A percentile compares a stretch with the other conserved stretches of the same genome.
phyloP scores from a whole-genome alignment of 2,113 vertebrate genomes.

The Ahaetulla prasina region DNA sequence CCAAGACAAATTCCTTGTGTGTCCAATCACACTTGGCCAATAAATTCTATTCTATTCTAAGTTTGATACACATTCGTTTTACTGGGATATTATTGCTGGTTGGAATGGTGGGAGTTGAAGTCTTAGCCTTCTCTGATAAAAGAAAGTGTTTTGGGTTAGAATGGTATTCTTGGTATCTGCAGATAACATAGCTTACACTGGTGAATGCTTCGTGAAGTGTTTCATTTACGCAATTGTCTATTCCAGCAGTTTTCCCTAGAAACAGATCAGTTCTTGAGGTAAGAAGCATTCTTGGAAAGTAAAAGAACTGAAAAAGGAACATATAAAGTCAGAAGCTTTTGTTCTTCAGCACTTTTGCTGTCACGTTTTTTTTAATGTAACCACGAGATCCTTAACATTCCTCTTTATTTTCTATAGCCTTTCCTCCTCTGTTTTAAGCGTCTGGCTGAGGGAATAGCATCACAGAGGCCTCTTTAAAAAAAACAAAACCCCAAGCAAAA shows the following conservation, averaged over 20 bases:
- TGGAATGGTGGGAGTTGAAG: background rate
- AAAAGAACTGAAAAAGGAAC: background rate
- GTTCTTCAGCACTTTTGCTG: background rate
- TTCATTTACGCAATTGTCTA: background rate
- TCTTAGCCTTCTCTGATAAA: background rate
- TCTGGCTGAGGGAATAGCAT: background rate
- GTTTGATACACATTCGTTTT: background rate
- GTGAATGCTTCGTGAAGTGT: background rate
- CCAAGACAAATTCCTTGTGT: no score
- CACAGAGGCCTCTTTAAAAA: background rate
- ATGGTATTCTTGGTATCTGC: background rate
- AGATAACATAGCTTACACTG: background rate
- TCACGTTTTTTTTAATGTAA: background rate
- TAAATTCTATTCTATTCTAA: no score
- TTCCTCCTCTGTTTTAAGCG: background rate
- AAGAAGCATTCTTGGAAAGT: background rate
- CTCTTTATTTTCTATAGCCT: background rate
- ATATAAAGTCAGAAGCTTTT: background rate
- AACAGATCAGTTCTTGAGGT: background rate
- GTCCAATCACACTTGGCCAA: no score
- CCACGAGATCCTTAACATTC: background rate
- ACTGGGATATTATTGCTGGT: background rate
- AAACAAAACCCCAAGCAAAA: background rate
- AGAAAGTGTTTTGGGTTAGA: background rate
- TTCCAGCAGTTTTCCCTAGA: background rate